These are phyloP conservation scores for Nannoperca obscura DNA, from an alignment of 2,797 vertebrate genomes.

Conservation along the genomic window DNA sequence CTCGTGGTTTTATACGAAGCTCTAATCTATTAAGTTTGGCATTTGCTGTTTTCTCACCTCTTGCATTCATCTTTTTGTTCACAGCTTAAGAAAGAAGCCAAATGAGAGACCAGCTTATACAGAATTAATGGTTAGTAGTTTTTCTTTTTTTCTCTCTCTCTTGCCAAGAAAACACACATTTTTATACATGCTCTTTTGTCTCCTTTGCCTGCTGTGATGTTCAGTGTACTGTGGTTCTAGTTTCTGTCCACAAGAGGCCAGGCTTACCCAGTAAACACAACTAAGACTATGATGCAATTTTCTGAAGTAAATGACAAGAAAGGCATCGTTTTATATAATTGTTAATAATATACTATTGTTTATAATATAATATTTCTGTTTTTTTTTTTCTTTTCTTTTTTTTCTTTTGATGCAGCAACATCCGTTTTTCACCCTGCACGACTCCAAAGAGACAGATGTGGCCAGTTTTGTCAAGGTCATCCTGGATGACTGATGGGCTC, in stretches of 20 bases:
- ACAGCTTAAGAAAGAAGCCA: slow-evolving; percentile 99
- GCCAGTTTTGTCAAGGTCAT: slow-evolving; percentile 96
- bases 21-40: background rate
- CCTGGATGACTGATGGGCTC: slow-evolving; percentile 89
- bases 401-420: slow-evolving; percentile 87
- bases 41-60: slow-evolving; percentile 9
- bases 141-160: slow-evolving; percentile 6
- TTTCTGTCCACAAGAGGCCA: slow-evolving; percentile 74
- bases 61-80: slow-evolving; percentile 49
- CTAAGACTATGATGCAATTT: background rate
- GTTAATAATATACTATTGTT: too few species aligned
- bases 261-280: slow-evolving; percentile 36
- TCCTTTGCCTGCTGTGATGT: background rate
- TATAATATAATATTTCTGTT: too few species aligned
- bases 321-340: background rate
- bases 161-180: background rate
- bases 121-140: slow-evolving; percentile 95
- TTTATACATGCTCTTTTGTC: background rate
- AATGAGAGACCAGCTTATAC: slow-evolving; percentile 97
- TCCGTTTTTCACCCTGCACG: slow-evolving; percentile 93
- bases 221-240: slow-evolving; percentile 14
- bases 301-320: background rate
- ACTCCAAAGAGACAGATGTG: slow-evolving; percentile 96
- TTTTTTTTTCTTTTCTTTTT: background rate
- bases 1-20: background rate